These are phyloP conservation scores for Bostrychus sinensis DNA, from an alignment of 2,113 vertebrate genomes.

Conservation along the genomic window DNA sequence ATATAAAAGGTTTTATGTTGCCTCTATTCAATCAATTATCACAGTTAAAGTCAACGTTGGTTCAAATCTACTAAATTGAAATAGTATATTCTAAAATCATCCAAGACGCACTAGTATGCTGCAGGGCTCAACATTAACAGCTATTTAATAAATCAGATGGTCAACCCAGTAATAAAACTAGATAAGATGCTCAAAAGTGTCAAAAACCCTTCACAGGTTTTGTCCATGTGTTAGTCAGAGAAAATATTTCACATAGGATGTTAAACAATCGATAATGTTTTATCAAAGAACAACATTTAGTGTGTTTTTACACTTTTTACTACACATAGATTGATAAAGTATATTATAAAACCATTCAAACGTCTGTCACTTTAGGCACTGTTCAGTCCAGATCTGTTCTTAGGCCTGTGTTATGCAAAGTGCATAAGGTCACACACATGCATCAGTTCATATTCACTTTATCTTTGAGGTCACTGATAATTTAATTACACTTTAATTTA, in stretches of 20 bases:
- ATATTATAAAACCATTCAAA: background rate
- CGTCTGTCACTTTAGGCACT: background rate
- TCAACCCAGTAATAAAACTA: constrained; percentile 1
- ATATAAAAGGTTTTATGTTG: background rate
- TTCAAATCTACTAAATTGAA: constrained; percentile 2
- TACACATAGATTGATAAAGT: too few relatives aligned
- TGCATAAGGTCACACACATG: background rate
- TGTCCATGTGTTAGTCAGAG: too few relatives aligned
- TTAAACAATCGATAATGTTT: too few relatives aligned
- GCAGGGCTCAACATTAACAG: background rate
- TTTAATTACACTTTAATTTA: background rate
- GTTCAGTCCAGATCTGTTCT: constrained; percentile 4
- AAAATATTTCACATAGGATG: too few relatives aligned
- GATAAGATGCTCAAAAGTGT: too few relatives aligned
- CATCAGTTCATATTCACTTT: too few relatives aligned
- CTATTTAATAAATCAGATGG: background rate
- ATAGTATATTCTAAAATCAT: background rate
- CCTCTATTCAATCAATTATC: constrained; percentile 6
- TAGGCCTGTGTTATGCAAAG: constrained; percentile 2
- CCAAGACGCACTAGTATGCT: constrained; percentile 7
- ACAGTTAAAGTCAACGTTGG: background rate
- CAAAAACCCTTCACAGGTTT: too few relatives aligned
- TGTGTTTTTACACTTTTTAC: background rate
- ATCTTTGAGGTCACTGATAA: background rate
- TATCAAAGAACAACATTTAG: background rate